Evolutionary conservation across 2,888 invertebrate genomes (phyloP), one percentile per base, ranked within the genome.

Genomic region (Drymonia ruficornis): DNA sequence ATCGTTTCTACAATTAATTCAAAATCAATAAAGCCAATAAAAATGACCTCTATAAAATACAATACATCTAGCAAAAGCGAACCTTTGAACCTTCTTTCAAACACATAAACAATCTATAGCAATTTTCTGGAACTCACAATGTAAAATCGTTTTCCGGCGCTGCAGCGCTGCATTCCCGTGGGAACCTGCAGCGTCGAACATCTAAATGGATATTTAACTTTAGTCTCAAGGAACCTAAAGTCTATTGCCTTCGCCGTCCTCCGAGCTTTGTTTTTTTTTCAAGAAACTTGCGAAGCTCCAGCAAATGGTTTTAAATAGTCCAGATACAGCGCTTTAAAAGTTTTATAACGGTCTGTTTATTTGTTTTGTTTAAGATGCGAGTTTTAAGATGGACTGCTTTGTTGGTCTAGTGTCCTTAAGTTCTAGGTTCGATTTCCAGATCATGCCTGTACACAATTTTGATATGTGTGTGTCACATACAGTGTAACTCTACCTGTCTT

Each of bases 191-290:
- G 83, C 85, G 80, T 84, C 86, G 87, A 89, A 88, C 89, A 91
- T 91, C 90, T 91, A 91, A 91, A 91, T 90, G 89, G 91, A 91
- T 91, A 91, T 90, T 91, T 89, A 91, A 91, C 89, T 90, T 91
- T 84, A 87, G 87, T 89, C 89, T 90, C 87, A 83, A 84, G 85
- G 81, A 87, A 86, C 86, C 87, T 77, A 84, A 86, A 89, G 88
- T 90, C 90, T 88, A 87, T 89, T 87, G 88, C 86, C 79, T 86
- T 79, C 80, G 77, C 78, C 79, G 80, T 84, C 81, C 75, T 76
- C 71, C 58, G 71, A 65, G 65, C 73, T 78, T 82, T 83, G 84
- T 84, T 83, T 75, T 75, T 67, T 61, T 59, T 47, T 45, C 28
- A 70, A 72, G 80, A 83, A 86, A 88, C 86, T 90, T 79, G 79